Percentiles rank a stretch among this genome's conserved stretches.
Conservation (phyloP, 2,888 invertebrate genomes). For the Biston betularia region DNA sequence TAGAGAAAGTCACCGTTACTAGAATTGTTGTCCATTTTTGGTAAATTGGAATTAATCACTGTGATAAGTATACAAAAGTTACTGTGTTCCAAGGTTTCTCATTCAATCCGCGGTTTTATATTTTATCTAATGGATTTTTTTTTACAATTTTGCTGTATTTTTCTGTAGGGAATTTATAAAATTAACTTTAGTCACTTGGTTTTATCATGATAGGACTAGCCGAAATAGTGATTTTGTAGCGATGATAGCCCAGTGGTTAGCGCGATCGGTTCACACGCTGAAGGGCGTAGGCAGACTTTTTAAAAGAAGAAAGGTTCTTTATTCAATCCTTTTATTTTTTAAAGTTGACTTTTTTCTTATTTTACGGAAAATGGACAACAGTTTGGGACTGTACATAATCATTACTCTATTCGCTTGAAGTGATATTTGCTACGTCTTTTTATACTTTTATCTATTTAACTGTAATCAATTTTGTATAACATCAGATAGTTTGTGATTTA, state of each 20-base stretch:
- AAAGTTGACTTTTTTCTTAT: neutral
- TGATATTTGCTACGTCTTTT: constrained; percentile 42
- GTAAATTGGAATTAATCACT: neutral
- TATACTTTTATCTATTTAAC: constrained; percentile 39
- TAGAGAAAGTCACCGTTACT: constrained; percentile 8
- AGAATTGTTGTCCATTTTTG: constrained; percentile 6
- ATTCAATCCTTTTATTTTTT: neutral
- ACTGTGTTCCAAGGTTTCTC: neutral
- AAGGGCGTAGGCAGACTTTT: too few species aligned
- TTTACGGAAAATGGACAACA: constrained; percentile 12
- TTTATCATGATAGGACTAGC: too few species aligned
- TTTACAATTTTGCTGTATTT: too few species aligned
- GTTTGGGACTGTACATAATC: constrained; percentile 27
- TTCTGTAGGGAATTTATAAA: neutral
- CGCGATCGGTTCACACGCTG: too few species aligned
- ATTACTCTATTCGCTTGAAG: constrained; percentile 43
- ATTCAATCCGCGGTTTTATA: too few species aligned
- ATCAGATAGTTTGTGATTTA: constrained; percentile 2
- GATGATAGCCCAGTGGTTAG: too few species aligned
- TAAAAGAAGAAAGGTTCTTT: neutral
- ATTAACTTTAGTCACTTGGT: too few species aligned
- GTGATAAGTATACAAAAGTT: neutral
- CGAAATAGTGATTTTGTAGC: too few species aligned
- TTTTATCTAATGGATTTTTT: too few species aligned
- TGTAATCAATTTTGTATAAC: constrained; percentile 19